Percentiles rank a stretch among this genome's conserved stretches.
Evolutionary conservation across 2,113 vertebrate genomes (phyloP).

Genomic region (Hylia prasina): DNA sequence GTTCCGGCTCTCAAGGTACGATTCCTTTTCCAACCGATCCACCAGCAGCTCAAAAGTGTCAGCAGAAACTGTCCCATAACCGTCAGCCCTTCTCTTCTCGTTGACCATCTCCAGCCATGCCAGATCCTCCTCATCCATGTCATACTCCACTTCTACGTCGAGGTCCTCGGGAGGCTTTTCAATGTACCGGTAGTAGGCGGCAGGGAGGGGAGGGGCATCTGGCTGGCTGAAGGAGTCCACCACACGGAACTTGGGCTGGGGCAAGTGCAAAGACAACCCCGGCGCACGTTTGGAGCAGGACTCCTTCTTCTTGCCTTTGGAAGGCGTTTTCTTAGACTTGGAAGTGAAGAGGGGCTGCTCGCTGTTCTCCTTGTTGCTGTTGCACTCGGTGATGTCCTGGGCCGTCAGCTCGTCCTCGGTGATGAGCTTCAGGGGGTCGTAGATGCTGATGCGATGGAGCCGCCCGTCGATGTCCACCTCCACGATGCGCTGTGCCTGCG

Average conservation of each 20-base stretch:
- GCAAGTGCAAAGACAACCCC: constrained; percentile 74
- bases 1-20: constrained; percentile 87
- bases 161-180: constrained; percentile 87
- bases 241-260: constrained; percentile 87
- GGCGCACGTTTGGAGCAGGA: constrained; percentile 71
- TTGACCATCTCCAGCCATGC: constrained; percentile 97
- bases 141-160: constrained; percentile 88
- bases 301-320: constrained; percentile 87
- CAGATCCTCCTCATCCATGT: constrained; percentile 96
- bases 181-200: constrained; percentile 89
- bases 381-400: constrained; percentile 95
- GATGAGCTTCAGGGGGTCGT: constrained; percentile 92
- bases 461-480: constrained; percentile 96
- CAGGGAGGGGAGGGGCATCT: constrained; percentile 79
- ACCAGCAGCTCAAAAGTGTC: constrained; percentile 92
- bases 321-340: constrained; percentile 76
- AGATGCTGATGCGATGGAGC: constrained; percentile 93
- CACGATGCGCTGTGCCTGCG: constrained; percentile 93
- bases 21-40: constrained; percentile 92
- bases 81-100: constrained; percentile 79
- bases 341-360: constrained; percentile 83
- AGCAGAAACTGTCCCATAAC: constrained; percentile 79
- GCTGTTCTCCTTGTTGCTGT: constrained; percentile 98
- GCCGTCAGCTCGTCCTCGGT: constrained; percentile 94
- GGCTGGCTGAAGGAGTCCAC: constrained; percentile 79